Conservation (phyloP, 2,888 invertebrate genomes). For the Sinopyrophorus schimmeli region DNA sequence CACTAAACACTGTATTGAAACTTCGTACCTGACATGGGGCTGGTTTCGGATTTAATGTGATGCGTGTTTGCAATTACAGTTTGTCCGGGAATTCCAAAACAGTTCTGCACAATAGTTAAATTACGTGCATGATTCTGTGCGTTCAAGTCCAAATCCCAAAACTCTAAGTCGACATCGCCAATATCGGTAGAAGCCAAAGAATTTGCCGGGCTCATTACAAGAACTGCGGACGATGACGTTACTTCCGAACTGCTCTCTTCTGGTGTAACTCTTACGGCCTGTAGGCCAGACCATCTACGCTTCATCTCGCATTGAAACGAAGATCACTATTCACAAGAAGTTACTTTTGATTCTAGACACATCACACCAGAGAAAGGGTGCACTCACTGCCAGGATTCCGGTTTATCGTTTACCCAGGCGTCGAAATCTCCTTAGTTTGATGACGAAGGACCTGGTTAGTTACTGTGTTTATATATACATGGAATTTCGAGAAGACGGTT, state of each 20-base stretch:
- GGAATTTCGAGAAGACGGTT: too few species aligned
- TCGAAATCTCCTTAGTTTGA: constrained; percentile 20
- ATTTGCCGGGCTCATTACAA: constrained; percentile 73
- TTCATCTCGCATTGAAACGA: constrained; percentile 62
- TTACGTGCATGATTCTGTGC: constrained; percentile 49
- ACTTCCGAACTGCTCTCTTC: constrained; percentile 75
- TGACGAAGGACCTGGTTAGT: neutral
- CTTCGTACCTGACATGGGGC: constrained; percentile 55
- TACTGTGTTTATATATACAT: too few species aligned
- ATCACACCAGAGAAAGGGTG: constrained; percentile 11
- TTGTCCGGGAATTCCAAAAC: constrained; percentile 50
- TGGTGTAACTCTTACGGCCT: constrained; percentile 72
- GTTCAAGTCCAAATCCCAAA: constrained; percentile 75
- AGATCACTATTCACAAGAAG: constrained; percentile 12
- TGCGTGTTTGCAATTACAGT: constrained; percentile 48
- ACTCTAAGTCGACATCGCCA: constrained; percentile 75
- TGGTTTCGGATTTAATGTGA: constrained; percentile 45
- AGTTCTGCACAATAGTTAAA: constrained; percentile 49
- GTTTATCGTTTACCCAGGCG: constrained; percentile 15
- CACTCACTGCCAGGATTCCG: constrained; percentile 27
- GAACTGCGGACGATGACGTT: constrained; percentile 75
- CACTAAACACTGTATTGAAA: too few species aligned
- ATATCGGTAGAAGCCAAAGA: constrained; percentile 77
- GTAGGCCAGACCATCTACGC: constrained; percentile 71
- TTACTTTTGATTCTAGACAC: constrained; percentile 12